Conservation (phyloP, 2,113 vertebrate genomes). For the Rhabdornis inornatus region DNA sequence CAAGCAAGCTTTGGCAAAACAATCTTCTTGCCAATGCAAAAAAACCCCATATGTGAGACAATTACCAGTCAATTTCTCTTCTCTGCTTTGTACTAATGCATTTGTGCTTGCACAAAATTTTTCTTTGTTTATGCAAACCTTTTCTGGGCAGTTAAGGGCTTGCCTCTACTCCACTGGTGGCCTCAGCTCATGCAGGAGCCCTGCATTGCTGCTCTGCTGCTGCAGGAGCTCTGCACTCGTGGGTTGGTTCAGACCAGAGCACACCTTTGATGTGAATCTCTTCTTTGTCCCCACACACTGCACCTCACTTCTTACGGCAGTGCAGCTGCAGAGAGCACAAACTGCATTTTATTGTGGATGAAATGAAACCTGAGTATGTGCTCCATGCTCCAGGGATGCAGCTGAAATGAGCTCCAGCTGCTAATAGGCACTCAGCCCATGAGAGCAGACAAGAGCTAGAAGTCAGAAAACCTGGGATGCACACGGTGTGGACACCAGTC, state of each 20-base stretch:
- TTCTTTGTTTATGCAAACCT: background rate
- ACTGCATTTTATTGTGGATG: background rate
- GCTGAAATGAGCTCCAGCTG: background rate
- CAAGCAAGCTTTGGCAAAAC: conserved; percentile 4
- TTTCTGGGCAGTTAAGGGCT: background rate
- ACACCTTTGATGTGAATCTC: background rate
- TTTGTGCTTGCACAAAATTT: background rate
- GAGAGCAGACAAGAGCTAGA: background rate
- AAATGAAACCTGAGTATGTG: background rate
- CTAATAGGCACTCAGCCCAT: background rate
- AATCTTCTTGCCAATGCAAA: conserved; percentile 4
- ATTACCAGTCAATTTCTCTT: background rate
- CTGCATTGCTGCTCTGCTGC: background rate
- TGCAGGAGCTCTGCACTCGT: background rate
- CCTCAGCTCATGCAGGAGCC: background rate
- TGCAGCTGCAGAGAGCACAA: background rate
- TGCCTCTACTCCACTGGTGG: background rate
- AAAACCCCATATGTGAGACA: background rate
- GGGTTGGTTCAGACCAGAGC: background rate
- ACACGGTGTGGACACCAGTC: background rate
- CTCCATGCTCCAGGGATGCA: background rate
- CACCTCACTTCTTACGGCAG: background rate
- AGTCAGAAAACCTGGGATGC: background rate
- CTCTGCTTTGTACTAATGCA: background rate
- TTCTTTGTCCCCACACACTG: background rate